phyloP scores from a whole-genome alignment of 2,888 invertebrate genomes.

The Tinea semifulvella region DNA sequence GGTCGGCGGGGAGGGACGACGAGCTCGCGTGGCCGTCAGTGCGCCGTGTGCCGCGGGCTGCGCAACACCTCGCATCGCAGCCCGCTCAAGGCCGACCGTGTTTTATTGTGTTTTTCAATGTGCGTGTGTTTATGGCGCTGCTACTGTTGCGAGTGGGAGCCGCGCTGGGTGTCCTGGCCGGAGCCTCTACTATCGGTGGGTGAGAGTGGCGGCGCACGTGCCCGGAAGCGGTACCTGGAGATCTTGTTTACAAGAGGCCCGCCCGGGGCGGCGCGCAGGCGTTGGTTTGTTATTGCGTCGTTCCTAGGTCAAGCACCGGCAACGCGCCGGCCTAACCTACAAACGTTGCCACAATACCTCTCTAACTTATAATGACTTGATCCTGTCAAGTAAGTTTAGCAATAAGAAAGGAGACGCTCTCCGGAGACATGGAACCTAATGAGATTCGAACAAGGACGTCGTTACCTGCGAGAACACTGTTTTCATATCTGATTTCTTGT shows the following conservation, averaged over 20 bases:
- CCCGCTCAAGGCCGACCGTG: constrained; percentile 50
- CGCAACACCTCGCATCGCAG: constrained; percentile 40
- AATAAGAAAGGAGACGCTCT: background rate
- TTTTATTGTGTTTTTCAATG: constrained; percentile 67
- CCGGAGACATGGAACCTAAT: background rate
- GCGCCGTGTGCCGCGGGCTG: constrained; percentile 30
- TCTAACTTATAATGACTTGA: constrained; percentile 3
- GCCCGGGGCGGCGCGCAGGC: constrained; percentile 14
- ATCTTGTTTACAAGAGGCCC: constrained; percentile 12
- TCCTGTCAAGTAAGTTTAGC: constrained; percentile 9
- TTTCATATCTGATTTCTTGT: background rate
- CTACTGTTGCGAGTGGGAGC: constrained; percentile 74
- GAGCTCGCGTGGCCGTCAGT: constrained; percentile 23
- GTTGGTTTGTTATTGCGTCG: constrained; percentile 12
- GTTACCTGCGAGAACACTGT: background rate
- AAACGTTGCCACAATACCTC: background rate
- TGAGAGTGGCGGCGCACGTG: constrained; percentile 18
- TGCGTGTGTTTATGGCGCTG: constrained; percentile 81
- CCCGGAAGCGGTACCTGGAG: constrained; percentile 7
- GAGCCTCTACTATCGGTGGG: constrained; percentile 52
- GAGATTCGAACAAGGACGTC: background rate
- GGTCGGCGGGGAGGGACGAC: background rate
- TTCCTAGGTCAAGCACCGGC: constrained; percentile 14
- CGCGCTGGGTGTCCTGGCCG: constrained; percentile 59
- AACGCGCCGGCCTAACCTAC: constrained; percentile 13